Evolutionary conservation across 2,113 vertebrate species (phyloP).

Genomic region (Thoracochromis brauschi): DNA sequence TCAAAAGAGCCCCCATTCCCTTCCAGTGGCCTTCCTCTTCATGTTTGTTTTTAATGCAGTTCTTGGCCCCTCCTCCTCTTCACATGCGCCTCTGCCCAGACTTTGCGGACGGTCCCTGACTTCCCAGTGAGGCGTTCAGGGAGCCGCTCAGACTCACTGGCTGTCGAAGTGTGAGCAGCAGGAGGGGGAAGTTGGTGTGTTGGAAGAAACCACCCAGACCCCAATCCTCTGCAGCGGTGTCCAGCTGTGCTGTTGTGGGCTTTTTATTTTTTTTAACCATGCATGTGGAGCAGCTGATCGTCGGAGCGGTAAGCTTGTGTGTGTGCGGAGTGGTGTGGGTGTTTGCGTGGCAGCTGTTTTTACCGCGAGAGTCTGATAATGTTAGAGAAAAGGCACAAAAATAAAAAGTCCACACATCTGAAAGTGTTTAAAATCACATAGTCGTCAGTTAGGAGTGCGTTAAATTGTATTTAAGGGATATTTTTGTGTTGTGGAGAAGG

Average conservation of each 20-base stretch:
- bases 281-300: not conserved
- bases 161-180: not conserved
- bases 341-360: slow-evolving; percentile 54
- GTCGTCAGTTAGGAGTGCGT: not conserved
- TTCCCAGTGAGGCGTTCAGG: not conserved
- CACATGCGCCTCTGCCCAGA: not conserved
- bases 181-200: not conserved
- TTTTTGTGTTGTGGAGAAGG: not conserved
- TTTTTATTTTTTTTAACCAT: not conserved
- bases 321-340: not conserved
- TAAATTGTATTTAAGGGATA: not conserved
- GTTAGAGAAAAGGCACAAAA: not conserved
- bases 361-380: not conserved
- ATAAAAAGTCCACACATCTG: not conserved
- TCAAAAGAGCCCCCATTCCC: not conserved
- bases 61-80: not conserved
- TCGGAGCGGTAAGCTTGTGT: not conserved
- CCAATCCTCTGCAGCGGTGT: not conserved
- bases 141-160: not conserved
- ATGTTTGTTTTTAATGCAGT: not conserved
- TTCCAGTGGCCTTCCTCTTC: not conserved
- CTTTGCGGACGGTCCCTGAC: slow-evolving; percentile 35
- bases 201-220: not conserved
- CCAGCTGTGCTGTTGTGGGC: not conserved
- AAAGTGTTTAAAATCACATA: not conserved